Base-by-base conservation (phyloP, 1,140 invertebrate species). In the Scaptomyza graminum region DNA sequence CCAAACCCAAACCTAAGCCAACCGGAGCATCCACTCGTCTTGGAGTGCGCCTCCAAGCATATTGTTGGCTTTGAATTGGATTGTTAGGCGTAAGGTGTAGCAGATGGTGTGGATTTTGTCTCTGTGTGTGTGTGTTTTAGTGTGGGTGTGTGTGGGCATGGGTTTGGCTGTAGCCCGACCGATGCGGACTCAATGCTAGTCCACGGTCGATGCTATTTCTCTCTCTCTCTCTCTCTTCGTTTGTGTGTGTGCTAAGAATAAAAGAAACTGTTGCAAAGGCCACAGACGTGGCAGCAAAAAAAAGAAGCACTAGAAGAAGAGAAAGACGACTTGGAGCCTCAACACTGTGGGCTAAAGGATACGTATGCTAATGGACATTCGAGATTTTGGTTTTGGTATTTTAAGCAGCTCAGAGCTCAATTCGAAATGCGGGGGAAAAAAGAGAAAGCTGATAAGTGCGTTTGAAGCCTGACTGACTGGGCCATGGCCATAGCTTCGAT, bases 331-430 rank as follows among this genome's bases (percentile, higher is more conserved):
- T 7, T 34, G 31, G 41, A 55, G 52, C 28, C 12, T 51, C 11
- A 18, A 50, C 28, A 22, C 15, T 5, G 44, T 22, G 18, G 18
- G 22, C 64, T 50, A 34, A 41, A 41, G 62, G 72, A 66, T 80
- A 76, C 77, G 84, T 89, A 89, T 89, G 85, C 85, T 89, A 89
- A 89, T 89, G 84, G 84, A 90, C 84, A 89, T 90, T 90, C 77
- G 84, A 90, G 85, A 89, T 89, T 89, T 88, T 82, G 82, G 82
- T 85, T 85, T 78, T 85, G 85, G 85, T 90, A 89, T 89, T 84
- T 83, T 89, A 88, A 89, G 84, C 84, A 77, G 84, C 83, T 88
- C 79, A 69, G 68, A 49, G 56, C 50, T 31, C 52, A 52, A 31
- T 55, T 62, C 50, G 67, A 37, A n/a, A 12, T 9, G 34, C n/a